phyloP scores from a whole-genome alignment of 2,888 invertebrate genomes.

The Spodoptera exigua region DNA sequence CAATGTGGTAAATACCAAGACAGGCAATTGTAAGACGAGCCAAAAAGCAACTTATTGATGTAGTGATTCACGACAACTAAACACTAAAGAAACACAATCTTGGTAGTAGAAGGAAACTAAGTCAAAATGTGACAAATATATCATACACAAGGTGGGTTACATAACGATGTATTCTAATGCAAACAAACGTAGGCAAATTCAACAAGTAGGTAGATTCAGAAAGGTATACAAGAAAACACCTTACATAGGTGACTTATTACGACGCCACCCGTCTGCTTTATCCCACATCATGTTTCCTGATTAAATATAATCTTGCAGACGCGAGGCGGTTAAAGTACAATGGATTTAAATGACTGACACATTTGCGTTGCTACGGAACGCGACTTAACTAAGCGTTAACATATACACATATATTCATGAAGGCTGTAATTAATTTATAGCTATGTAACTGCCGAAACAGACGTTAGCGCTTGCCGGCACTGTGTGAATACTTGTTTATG shows the following conservation, averaged over 20 bases:
- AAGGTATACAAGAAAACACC: slow-evolving; percentile 16
- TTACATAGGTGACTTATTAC: slow-evolving; percentile 44
- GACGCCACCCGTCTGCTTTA: slow-evolving; percentile 50
- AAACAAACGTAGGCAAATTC: slow-evolving; percentile 27
- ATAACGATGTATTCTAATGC: too few relatives aligned
- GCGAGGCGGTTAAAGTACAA: slow-evolving; percentile 64
- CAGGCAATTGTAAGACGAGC: too few relatives aligned
- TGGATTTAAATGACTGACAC: slow-evolving; percentile 65
- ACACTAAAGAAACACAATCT: too few relatives aligned
- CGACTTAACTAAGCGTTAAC: slow-evolving; percentile 28
- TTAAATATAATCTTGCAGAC: slow-evolving; percentile 69
- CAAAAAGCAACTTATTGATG: too few relatives aligned
- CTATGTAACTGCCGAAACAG: slow-evolving; percentile 17
- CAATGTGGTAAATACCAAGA: too few relatives aligned
- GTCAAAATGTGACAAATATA: too few relatives aligned
- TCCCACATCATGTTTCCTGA: slow-evolving; percentile 66
- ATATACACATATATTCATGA: slow-evolving; percentile 18
- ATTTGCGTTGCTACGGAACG: slow-evolving; percentile 37
- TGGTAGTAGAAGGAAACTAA: too few relatives aligned
- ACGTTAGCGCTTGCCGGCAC: slow-evolving; percentile 3
- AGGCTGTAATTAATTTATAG: slow-evolving; percentile 29
- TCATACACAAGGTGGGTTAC: too few relatives aligned
- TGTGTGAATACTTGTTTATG: slow-evolving; percentile 3
- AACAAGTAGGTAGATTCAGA: slow-evolving; percentile 39
- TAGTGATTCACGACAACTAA: too few relatives aligned